These are phyloP conservation scores for Holotrichia oblita DNA, from an alignment of 1,140 invertebrate genomes.

Conservation along the genomic window DNA sequence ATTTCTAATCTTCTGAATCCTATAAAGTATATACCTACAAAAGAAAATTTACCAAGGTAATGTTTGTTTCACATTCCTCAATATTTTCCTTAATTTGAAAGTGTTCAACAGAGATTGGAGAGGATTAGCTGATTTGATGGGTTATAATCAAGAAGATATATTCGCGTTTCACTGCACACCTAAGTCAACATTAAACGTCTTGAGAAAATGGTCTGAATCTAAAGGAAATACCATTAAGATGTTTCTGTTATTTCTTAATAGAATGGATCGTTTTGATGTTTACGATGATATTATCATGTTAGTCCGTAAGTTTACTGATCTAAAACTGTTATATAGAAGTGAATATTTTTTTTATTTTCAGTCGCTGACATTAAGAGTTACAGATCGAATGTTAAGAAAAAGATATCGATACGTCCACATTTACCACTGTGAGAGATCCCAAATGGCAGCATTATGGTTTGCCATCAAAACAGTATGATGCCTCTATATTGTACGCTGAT, in stretches of 20 bases:
- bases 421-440: constrained; percentile 65
- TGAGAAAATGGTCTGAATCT: constrained; percentile 64
- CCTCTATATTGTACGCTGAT: constrained; percentile 75
- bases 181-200: constrained; percentile 66
- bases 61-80: too few relatives aligned
- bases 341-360: neutral
- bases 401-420: constrained; percentile 42
- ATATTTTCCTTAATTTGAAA: too few relatives aligned
- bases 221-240: constrained; percentile 62
- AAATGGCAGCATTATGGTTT: constrained; percentile 63
- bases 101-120: constrained; percentile 70
- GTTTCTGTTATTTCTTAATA: constrained; percentile 65
- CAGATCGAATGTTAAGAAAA: neutral
- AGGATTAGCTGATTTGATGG: constrained; percentile 68
- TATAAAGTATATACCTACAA: constrained; percentile 66
- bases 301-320: constrained; percentile 63
- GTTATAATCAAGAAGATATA: constrained; percentile 62
- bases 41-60: constrained; percentile 67
- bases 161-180: constrained; percentile 61
- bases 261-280: constrained; percentile 74
- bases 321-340: neutral
- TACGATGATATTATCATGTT: constrained; percentile 67
- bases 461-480: constrained; percentile 71
- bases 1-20: constrained; percentile 69
- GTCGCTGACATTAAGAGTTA: neutral